phyloP scores from a whole-genome alignment of 2,113 vertebrate species.

The Neomonachus schauinslandi region DNA sequence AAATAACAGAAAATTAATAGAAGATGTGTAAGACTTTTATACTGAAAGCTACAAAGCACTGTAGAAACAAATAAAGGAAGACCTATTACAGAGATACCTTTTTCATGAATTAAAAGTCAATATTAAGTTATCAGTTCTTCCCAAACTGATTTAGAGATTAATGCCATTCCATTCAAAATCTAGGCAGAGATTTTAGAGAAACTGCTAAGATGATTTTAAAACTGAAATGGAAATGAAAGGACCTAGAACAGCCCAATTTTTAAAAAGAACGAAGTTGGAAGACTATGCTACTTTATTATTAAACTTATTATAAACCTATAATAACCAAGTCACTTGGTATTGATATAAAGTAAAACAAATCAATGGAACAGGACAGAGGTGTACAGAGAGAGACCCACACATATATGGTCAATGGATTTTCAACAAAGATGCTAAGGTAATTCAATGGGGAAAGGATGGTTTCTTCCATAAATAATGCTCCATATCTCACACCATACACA shows the following conservation, averaged over 20 bases:
- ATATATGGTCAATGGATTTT: not conserved
- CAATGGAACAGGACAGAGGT: not conserved
- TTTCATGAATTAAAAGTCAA: not conserved
- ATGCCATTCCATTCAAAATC: not conserved
- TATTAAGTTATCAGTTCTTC: not conserved
- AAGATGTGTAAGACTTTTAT: not conserved
- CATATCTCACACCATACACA: not conserved
- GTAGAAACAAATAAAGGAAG: not conserved
- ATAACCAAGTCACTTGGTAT: not conserved
- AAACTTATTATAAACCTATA: not conserved
- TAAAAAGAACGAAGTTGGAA: not conserved
- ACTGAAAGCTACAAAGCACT: not conserved
- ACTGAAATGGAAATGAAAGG: not conserved
- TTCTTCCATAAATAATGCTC: not conserved
- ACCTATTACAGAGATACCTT: not conserved
- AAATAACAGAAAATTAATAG: not conserved
- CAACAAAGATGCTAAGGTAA: not conserved
- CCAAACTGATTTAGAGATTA: not conserved
- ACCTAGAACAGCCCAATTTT: not conserved
- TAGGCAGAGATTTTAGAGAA: not conserved
- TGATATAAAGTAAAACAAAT: not conserved
- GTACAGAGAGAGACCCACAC: not conserved
- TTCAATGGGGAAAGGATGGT: not conserved
- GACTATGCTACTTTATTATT: not conserved
- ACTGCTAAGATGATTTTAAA: not conserved